Conservation (phyloP, 2,797 vertebrate genomes). For the Tarsius wallacei region DNA sequence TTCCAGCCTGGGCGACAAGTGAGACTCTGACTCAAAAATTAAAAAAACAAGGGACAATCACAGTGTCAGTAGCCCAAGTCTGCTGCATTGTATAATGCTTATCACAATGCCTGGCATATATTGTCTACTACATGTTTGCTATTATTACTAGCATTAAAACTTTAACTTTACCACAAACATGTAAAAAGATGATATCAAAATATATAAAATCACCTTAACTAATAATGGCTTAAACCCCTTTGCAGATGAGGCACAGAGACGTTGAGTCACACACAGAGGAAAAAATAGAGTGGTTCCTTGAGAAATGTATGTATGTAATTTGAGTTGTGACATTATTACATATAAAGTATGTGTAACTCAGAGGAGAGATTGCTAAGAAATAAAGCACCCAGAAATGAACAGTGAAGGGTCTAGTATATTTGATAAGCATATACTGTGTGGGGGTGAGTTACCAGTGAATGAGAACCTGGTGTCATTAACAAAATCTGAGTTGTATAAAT, state of each 20-base stretch:
- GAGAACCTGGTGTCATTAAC: not conserved
- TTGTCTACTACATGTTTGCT: not conserved
- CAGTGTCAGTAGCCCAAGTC: not conserved
- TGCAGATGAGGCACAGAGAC: not conserved
- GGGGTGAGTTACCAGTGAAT: not conserved
- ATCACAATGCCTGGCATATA: not conserved
- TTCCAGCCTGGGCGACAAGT: too few relatives aligned
- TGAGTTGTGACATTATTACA: not conserved
- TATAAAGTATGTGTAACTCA: not conserved
- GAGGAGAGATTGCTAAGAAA: not conserved
- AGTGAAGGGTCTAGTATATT: not conserved
- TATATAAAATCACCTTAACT: not conserved
- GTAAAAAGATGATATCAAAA: not conserved
- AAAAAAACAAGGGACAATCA: too few relatives aligned
- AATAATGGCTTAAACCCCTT: not conserved
- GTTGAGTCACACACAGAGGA: not conserved
- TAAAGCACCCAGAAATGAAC: not conserved
- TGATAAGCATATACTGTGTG: not conserved
- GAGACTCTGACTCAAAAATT: too few relatives aligned
- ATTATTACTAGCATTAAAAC: not conserved
- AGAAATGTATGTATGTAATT: not conserved
- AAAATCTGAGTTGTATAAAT: not conserved
- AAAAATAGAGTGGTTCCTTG: not conserved
- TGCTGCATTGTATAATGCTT: not conserved
- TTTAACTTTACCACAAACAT: not conserved